Base-by-base conservation (phyloP, 1,140 invertebrate species). In the Bradysia coprophila region DNA sequence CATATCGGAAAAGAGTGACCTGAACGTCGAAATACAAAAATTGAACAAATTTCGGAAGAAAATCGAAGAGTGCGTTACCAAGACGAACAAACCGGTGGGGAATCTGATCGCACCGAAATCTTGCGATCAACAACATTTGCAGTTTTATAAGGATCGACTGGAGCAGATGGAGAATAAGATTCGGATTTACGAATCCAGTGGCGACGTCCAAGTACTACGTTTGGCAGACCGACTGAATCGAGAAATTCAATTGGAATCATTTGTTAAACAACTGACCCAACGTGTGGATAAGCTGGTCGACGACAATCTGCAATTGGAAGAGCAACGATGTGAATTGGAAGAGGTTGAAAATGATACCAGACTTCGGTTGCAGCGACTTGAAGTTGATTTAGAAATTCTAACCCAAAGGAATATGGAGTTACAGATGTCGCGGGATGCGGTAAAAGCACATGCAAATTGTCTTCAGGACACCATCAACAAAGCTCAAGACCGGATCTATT, bases 291-390 rank as follows among this genome's bases (percentile, higher is more conserved):
- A 63, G 45, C 61, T 75, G 40, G 57, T 67, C 47, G 63, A 68
- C 9, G 72, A 76, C 47, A 75, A 74, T 58, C 60, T 64, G 20
- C 55, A 62, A 46, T 51, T 76, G 46, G 72, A 75, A 50, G 74
- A 78, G 46, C 72, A 76, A 48, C 70, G 69, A 52, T 72, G 72
- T 52, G 74, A 76, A 58, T 59, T 76, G 31, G 74, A 77, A 54
- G 75, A 77, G 54, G 73, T 73, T 28, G 75, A 76, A 57, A 77
- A 77, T 58, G 74, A 77, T 48, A 73, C 72, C 16, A 65, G 75
- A 41, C 57, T 75, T 42, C 67, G 71, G 52, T 67, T 71, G 56
- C 74, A 76, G 51, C 68, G 72, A 59, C 51, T 57, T 39, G 57
- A 61, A 45, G 55, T 57, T 28, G 58, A 61, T 36, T 34, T 60